Conservation (phyloP, 2,113 vertebrate genomes). For the Columbina picui region DNA sequence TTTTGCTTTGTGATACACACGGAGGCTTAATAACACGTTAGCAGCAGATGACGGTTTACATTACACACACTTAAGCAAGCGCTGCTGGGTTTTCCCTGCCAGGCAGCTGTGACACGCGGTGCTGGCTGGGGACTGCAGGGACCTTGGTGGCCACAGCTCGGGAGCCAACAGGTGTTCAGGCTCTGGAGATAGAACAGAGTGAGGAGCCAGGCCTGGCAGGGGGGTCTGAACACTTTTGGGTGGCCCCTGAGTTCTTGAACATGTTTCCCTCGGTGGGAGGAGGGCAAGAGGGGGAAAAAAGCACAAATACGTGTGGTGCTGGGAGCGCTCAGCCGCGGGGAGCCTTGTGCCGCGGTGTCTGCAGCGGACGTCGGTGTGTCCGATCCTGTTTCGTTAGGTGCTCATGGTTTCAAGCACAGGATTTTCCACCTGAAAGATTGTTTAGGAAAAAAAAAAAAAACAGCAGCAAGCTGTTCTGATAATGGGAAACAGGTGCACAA, state of each 20-base stretch:
- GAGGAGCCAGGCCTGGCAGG: not conserved
- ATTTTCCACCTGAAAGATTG: not conserved
- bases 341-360: not conserved
- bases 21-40: not conserved
- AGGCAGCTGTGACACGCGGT: not conserved
- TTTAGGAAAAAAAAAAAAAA: not conserved
- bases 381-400: not conserved
- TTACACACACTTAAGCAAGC: not conserved
- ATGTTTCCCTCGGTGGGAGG: not conserved
- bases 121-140: not conserved
- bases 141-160: not conserved
- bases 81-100: not conserved
- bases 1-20: not conserved
- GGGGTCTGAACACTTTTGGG: not conserved
- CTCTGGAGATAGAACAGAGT: not conserved
- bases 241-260: fast-evolving
- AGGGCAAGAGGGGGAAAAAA: not conserved
- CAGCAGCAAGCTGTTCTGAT: not conserved
- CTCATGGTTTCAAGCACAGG: not conserved
- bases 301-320: fast-evolving
- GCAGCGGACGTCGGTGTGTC: fast-evolving
- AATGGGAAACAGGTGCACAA: constrained; percentile 20
- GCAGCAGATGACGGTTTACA: not conserved
- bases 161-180: not conserved
- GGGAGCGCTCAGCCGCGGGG: fast-evolving